These are phyloP conservation scores for Carassius carassius DNA, from an alignment of 2,113 vertebrate species.

Conservation along the genomic window DNA sequence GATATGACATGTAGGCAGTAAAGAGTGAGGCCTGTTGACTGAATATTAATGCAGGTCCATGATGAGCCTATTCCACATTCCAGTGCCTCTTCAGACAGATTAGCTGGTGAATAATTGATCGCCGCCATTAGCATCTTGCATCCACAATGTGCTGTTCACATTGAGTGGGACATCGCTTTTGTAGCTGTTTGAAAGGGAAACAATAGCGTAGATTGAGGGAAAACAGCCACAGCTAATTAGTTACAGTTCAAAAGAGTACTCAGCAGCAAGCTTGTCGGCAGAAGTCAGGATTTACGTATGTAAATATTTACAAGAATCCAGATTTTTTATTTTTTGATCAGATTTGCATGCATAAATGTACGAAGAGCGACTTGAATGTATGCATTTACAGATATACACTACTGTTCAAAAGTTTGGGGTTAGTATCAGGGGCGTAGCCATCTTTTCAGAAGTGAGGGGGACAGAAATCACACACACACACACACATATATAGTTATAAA, in stretches of 20 bases:
- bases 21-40: slow-evolving; percentile 44
- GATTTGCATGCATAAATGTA: background rate
- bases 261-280: slow-evolving; percentile 18
- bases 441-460: no score
- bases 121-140: slow-evolving; percentile 61
- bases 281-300: slow-evolving; percentile 12
- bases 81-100: slow-evolving; percentile 68
- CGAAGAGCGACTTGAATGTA: background rate
- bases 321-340: background rate
- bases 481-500: no score
- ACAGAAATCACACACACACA: no score
- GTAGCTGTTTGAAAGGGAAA: slow-evolving; percentile 48
- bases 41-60: slow-evolving; percentile 42
- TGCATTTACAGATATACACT: background rate
- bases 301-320: slow-evolving; percentile 24
- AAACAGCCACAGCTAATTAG: slow-evolving; percentile 37
- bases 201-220: slow-evolving; percentile 30
- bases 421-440: no score
- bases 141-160: slow-evolving; percentile 45
- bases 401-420: background rate
- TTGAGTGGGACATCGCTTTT: slow-evolving; percentile 40
- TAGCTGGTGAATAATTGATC: slow-evolving; percentile 71
- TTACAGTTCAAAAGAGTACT: slow-evolving; percentile 36
- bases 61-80: slow-evolving; percentile 61
- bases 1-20: slow-evolving; percentile 38